Base-by-base conservation (phyloP, 2,797 vertebrate genomes). In the Lacerta bilineata region DNA sequence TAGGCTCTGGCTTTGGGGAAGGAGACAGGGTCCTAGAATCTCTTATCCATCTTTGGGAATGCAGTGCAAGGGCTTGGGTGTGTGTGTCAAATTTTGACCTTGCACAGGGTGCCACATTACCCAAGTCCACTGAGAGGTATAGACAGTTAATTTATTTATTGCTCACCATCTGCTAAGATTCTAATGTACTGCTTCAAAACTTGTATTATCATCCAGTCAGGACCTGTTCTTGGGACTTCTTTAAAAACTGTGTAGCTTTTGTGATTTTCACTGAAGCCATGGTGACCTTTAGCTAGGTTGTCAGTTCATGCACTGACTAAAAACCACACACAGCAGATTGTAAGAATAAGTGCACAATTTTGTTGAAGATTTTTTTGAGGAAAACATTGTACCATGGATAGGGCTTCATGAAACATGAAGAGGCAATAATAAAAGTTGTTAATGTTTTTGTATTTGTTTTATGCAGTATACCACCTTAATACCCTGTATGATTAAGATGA, bases 301-400 rank as follows among this genome's bases (percentile, higher is more conserved):
- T 77, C 17, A 23, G 20, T 4, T 68, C 25, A 77, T 64, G 39
- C 18, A 85, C 39, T 43, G 33, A 76, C 17, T 66, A 39, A 75
- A 59, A 61, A 39, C 6, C 8, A 50, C 33, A 64, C 61, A 64
- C 61, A 64, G 61, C 61, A 64, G 61, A 59, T 89, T 50, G 25
- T 69, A 5, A n/a, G 25, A 3, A 2, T 86, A 93, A 79, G 11
- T 11, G 88, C 75, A 88, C 84, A 66, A 39, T 74, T 90, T 90
- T 84, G 4, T 68, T 77, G 46, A 25, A 61, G 29, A 8, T 81
- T 50, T 75, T 29, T 80, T 15, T 50, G 15, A 84, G 87, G 25
- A 39, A 17, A 27, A 83, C 23, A 83, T 1, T 83, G 4, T 2
- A 86, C 18, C 9, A 83, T 36, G 87, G 33, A 15, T 0, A 4